A percentile compares a stretch with the other conserved stretches of the same genome.
Evolutionary conservation across 1,140 invertebrate genomes (phyloP).

Genomic region (Onthophagus taurus): DNA sequence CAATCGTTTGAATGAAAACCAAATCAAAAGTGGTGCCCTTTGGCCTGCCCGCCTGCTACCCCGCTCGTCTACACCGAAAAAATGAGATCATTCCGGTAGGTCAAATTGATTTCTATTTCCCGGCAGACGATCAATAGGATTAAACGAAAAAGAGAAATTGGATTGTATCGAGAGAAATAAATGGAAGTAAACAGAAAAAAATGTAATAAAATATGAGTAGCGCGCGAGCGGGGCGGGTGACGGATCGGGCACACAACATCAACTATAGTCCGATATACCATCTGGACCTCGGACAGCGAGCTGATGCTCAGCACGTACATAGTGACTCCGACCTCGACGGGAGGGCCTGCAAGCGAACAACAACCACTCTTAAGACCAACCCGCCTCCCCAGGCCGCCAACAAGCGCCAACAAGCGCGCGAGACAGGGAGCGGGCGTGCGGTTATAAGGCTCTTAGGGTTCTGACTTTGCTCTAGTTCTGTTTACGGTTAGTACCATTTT

Average conservation of each 20-base stretch:
- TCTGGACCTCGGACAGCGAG: slow-evolving; percentile 97
- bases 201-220: too few species aligned
- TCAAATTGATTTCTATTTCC: too few species aligned
- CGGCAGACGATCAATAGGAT: too few species aligned
- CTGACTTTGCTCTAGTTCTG: too few species aligned
- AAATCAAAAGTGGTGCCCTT: slow-evolving; percentile 40
- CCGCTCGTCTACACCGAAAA: too few species aligned
- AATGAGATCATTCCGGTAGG: too few species aligned
- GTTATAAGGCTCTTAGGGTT: slow-evolving; percentile 15
- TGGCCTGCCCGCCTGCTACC: slow-evolving; percentile 32
- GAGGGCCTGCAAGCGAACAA: slow-evolving; percentile 69
- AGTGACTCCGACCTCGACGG: slow-evolving; percentile 93
- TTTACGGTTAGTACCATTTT: slow-evolving; percentile 79
- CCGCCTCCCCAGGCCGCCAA: slow-evolving; percentile 31
- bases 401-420: slow-evolving; percentile 24
- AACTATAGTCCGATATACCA: slow-evolving; percentile 60
- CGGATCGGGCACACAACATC: slow-evolving; percentile 17
- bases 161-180: too few species aligned
- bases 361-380: slow-evolving; percentile 22
- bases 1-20: slow-evolving; percentile 23
- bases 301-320: slow-evolving; percentile 98
- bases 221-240: slow-evolving; percentile 17
- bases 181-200: too few species aligned
- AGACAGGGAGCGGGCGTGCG: slow-evolving; percentile 21
- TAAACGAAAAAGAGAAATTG: too few species aligned